Percentiles rank a stretch among this genome's conserved stretches.
These are phyloP conservation scores for Pachyramphus minor DNA, from an alignment of 2,113 vertebrate genomes.

Conservation along the genomic window DNA sequence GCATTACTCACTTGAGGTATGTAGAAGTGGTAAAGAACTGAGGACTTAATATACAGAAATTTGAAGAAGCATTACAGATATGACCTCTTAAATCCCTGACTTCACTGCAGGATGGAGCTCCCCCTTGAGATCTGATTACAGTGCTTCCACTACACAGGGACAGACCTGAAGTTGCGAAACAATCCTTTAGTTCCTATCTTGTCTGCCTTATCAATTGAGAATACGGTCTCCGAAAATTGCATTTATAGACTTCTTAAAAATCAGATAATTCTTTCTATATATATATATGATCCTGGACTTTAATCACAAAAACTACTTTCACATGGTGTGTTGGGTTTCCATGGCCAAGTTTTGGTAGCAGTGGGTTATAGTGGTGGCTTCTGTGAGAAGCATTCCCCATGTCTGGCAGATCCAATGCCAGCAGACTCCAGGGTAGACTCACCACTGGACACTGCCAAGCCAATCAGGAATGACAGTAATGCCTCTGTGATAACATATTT, in stretches of 20 bases:
- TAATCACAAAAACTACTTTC: background rate
- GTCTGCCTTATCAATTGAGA: background rate
- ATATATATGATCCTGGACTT: background rate
- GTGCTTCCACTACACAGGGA: background rate
- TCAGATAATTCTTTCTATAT: background rate
- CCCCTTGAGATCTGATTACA: background rate
- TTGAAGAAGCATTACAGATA: background rate
- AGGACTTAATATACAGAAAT: background rate
- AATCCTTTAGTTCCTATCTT: background rate
- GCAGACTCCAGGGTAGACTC: background rate
- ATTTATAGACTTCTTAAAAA: background rate
- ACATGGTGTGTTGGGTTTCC: background rate
- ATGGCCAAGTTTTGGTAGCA: background rate
- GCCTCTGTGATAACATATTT: background rate
- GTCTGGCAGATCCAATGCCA: background rate
- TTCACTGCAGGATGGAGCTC: background rate
- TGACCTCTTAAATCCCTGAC: background rate
- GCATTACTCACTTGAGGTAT: background rate
- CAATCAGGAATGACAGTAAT: background rate
- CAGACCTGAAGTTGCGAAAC: background rate
- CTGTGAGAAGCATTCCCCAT: background rate
- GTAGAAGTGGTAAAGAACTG: background rate
- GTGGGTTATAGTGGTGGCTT: background rate
- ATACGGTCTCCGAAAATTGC: background rate
- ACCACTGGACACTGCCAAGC: background rate